Conservation (phyloP, 1,140 invertebrate genomes). For the Drosophila nigrodunni region DNA sequence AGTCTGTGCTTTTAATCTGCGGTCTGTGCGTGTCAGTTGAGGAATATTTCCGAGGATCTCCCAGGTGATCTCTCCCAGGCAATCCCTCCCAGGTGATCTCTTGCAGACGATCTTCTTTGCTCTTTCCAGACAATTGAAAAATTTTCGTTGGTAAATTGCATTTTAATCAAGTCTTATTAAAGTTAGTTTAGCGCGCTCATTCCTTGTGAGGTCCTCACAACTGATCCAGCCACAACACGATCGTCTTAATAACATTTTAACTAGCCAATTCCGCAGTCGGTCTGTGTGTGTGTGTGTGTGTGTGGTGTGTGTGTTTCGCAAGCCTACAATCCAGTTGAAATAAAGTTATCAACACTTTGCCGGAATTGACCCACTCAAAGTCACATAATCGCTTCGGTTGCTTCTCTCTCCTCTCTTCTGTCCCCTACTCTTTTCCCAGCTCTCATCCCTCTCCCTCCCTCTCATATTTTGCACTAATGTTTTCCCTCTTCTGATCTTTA, state of each 20-base stretch:
- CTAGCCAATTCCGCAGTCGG: constrained; percentile 50
- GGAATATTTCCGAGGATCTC: no score
- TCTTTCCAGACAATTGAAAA: constrained; percentile 43
- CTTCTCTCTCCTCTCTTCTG: not conserved
- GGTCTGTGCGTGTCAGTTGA: constrained; percentile 22
- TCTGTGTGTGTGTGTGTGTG: no score
- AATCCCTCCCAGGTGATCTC: not conserved
- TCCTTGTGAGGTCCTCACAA: constrained; percentile 57
- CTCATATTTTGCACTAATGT: not conserved
- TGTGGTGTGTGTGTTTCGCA: not conserved
- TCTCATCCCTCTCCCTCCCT: not conserved
- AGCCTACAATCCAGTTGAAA: constrained; percentile 42
- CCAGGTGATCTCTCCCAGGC: no score
- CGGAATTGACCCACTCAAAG: constrained; percentile 38
- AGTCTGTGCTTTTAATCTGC: not conserved
- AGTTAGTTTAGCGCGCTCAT: constrained; percentile 70
- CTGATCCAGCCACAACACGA: not conserved
- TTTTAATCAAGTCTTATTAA: constrained; percentile 83
- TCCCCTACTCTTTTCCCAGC: no score
- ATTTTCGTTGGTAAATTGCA: constrained; percentile 63
- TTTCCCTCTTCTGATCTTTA: not conserved
- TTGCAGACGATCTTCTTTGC: not conserved
- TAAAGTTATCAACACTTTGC: constrained; percentile 77
- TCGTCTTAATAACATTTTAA: constrained; percentile 49
- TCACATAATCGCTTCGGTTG: constrained; percentile 17